Conservation (phyloP, 2,888 invertebrate genomes). For the Ctena decussata region DNA sequence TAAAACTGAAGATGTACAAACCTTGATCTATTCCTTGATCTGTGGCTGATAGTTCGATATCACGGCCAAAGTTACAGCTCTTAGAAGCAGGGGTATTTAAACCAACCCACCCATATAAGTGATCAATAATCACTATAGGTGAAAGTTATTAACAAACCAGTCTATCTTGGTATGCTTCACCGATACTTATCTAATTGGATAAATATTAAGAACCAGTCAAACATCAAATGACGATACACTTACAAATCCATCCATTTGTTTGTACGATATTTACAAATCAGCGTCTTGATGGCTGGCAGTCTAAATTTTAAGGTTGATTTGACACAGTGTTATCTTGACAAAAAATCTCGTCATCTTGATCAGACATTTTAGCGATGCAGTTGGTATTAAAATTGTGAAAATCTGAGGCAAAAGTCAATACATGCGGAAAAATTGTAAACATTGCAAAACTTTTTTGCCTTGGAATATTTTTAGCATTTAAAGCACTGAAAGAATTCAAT, state of each 20-base stretch:
- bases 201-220: constrained; percentile 9
- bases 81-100: constrained; percentile 7
- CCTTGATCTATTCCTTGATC: too few relatives aligned
- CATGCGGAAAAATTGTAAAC: too few relatives aligned
- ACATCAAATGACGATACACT: constrained; percentile 4
- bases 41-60: not conserved
- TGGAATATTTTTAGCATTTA: too few relatives aligned
- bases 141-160: not conserved
- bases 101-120: not conserved
- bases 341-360: too few relatives aligned
- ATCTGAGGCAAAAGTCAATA: too few relatives aligned
- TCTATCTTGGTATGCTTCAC: constrained; percentile 4
- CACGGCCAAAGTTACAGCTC: not conserved
- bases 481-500: too few relatives aligned
- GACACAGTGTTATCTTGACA: not conserved
- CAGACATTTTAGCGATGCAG: too few relatives aligned
- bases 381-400: too few relatives aligned
- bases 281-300: not conserved
- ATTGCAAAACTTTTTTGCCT: too few relatives aligned
- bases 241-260: constrained; percentile 6
- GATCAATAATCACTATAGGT: constrained; percentile 8
- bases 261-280: constrained; percentile 3
- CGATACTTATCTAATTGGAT: constrained; percentile 14
- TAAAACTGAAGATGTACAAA: not conserved
- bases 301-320: not conserved